Conservation (phyloP, 2,113 vertebrate genomes). For the Sminthopsis crassicaudata region DNA sequence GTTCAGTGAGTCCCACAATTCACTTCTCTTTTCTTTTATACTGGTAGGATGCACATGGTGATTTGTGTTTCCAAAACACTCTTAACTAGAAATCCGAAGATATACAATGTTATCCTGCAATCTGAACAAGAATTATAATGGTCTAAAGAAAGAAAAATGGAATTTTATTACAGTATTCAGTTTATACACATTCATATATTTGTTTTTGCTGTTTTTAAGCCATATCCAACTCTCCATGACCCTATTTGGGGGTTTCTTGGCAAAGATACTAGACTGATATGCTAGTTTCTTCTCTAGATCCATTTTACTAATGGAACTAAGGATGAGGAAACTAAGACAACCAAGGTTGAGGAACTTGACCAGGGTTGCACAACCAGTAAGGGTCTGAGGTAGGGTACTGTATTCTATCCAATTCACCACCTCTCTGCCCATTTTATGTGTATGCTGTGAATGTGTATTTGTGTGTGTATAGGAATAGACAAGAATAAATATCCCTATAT, state of each 20-base stretch:
- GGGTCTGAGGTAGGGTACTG: neutral
- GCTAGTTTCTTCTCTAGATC: neutral
- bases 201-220: neutral
- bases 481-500: no score
- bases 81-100: neutral
- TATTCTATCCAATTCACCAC: neutral
- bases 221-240: neutral
- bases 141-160: constrained; percentile 1
- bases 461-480: no score
- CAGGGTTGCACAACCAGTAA: neutral
- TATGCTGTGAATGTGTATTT: no score
- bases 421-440: no score
- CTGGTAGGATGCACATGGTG: neutral
- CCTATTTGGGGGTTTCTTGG: neutral
- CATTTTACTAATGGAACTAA: no score
- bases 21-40: neutral
- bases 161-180: neutral
- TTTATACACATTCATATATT: neutral
- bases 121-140: neutral
- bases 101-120: neutral
- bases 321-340: neutral
- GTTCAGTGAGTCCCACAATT: neutral
- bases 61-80: neutral
- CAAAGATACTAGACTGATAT: neutral
- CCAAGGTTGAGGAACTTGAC: no score